phyloP scores from a whole-genome alignment of 53 echinoderm and acorn worm species.

The Antedon mediterranea region DNA sequence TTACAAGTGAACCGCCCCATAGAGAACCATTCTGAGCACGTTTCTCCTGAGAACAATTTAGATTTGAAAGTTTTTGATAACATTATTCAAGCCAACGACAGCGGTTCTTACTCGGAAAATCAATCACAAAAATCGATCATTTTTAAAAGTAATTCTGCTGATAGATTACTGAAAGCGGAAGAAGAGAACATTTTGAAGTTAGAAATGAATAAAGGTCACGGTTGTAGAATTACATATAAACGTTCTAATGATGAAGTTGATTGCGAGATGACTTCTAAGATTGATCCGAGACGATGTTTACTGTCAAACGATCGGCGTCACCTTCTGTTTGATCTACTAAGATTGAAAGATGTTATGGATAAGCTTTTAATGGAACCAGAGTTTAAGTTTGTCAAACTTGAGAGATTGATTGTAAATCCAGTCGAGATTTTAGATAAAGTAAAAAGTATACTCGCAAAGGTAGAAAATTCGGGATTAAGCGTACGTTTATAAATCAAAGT shows the following conservation, averaged over 20 bases:
- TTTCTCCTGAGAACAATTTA: background rate
- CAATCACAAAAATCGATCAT: background rate
- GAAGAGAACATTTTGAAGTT: background rate
- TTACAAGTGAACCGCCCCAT: background rate
- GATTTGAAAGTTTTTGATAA: background rate
- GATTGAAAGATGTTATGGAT: constrained; percentile 25
- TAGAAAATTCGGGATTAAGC: background rate
- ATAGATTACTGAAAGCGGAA: background rate
- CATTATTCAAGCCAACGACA: background rate
- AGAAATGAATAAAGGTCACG: background rate
- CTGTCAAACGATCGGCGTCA: constrained; percentile 19
- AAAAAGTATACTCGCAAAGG: background rate
- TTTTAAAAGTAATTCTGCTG: background rate
- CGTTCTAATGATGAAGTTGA: background rate
- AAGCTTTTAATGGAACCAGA: constrained; percentile 46
- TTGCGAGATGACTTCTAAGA: background rate
- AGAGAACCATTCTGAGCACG: too few species aligned
- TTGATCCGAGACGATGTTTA: background rate
- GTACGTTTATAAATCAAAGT: background rate
- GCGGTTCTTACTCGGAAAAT: background rate
- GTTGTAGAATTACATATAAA: background rate
- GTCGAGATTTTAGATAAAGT: background rate
- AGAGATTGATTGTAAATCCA: constrained; percentile 18
- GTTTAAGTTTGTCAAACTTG: constrained; percentile 26
- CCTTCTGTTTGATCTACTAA: constrained; percentile 52